phyloP scores from a whole-genome alignment of 1,140 invertebrate species.

The Drosophila athabasca region DNA sequence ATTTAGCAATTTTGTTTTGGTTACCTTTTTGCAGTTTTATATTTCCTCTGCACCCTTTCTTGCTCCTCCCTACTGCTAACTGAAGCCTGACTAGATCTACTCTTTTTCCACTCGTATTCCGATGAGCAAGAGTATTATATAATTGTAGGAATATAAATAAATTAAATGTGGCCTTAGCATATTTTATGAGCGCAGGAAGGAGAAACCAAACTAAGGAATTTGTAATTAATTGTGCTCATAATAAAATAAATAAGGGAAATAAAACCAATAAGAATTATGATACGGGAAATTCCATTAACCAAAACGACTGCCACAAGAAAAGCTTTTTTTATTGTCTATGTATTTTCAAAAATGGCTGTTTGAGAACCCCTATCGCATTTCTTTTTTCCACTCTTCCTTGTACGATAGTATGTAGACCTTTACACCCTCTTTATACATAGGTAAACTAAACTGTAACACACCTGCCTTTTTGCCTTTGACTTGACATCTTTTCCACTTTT shows the following conservation, averaged over 20 bases:
- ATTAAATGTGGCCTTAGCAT: slow-evolving; percentile 80
- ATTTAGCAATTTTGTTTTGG: slow-evolving; percentile 31
- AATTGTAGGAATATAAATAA: slow-evolving; percentile 51
- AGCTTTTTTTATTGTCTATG: slow-evolving; percentile 63
- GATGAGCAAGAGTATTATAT: slow-evolving; percentile 55
- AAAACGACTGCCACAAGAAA: slow-evolving; percentile 70
- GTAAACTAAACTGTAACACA: slow-evolving; percentile 16
- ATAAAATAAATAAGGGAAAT: slow-evolving; percentile 25
- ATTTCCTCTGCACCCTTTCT: slow-evolving; percentile 22
- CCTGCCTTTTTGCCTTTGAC: slow-evolving; percentile 62
- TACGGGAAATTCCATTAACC: slow-evolving; percentile 46
- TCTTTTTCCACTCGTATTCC: slow-evolving; percentile 14
- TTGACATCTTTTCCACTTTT: slow-evolving; percentile 43
- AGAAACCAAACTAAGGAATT: slow-evolving; percentile 36
- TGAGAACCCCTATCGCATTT: slow-evolving; percentile 8
- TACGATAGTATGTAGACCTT: slow-evolving; percentile 1
- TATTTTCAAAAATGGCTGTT: slow-evolving; percentile 52
- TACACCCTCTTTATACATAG: slow-evolving; percentile 8
- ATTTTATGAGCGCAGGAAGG: slow-evolving; percentile 61
- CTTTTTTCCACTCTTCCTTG: slow-evolving; percentile 3
- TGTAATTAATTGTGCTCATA: slow-evolving; percentile 71
- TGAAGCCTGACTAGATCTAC: slow-evolving; percentile 49
- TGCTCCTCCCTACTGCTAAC: slow-evolving; percentile 7
- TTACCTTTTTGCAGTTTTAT: slow-evolving; percentile 36
- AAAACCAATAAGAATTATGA: slow-evolving; percentile 27